Evolutionary conservation across 1,140 invertebrate genomes (phyloP).

Genomic region (Monochamus saltuarius): DNA sequence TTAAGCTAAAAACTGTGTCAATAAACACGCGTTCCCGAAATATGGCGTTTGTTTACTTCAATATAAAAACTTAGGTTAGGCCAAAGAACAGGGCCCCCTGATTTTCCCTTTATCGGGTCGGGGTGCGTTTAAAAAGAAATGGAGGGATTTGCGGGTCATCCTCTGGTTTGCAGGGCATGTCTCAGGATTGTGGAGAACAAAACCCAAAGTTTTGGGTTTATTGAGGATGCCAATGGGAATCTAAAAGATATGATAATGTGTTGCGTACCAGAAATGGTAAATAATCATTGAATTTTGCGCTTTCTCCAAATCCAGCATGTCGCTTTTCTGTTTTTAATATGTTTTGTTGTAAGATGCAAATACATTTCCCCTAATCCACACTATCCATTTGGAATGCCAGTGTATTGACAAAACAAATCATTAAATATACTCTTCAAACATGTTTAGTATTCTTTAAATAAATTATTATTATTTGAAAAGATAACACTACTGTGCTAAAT

Average conservation of each 20-base stretch:
- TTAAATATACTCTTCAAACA: neutral
- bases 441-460: neutral
- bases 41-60: too few relatives aligned
- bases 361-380: neutral
- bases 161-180: conserved; percentile 29
- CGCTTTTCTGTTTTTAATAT: neutral
- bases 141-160: neutral
- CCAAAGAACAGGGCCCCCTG: too few relatives aligned
- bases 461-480: neutral
- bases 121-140: too few relatives aligned
- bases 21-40: too few relatives aligned
- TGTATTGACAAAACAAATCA: neutral
- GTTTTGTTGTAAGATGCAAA: neutral
- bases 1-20: too few relatives aligned
- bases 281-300: neutral
- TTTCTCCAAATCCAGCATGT: neutral
- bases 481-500: too few relatives aligned
- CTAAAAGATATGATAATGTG: conserved; percentile 33
- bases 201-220: conserved; percentile 25
- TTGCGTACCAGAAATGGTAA: conserved; percentile 35
- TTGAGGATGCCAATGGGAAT: conserved; percentile 32
- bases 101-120: too few relatives aligned
- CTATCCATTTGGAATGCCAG: neutral
- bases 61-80: too few relatives aligned
- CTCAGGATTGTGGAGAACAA: conserved; percentile 25